Evolutionary conservation across 1,140 invertebrate genomes (phyloP), one percentile per base, ranked within the genome.

Genomic region (Apis dorsata): DNA sequence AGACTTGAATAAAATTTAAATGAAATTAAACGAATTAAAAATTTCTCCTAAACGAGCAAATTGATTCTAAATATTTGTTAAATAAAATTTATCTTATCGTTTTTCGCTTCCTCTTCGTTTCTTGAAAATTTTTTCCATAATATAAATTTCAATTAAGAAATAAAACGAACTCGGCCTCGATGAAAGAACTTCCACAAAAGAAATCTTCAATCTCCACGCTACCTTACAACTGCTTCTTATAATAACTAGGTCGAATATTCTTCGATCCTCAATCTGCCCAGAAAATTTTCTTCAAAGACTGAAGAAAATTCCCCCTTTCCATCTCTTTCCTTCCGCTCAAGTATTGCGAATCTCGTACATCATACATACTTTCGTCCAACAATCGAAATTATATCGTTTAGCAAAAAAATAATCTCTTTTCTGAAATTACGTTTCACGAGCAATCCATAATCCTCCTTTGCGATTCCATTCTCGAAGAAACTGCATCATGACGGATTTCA

Each of bases 371-470:
- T 73, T 28, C 4, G 10, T 13, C 28, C 15, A n/a, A 57, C 51
- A 53, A 55, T 17, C 13, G 12, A 24, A 15, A 28, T 7, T 13
- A 15, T n/a, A 15, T 24, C 13, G 13, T 0, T 63, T 15, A 15
- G 8, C 13, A 24, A 63, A 9, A 63, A 28, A 63, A 9, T 28
- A 28, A 63, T 63, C 24, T 17, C 9, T 24, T 63, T 2, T 49
- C 44, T 1, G n/a, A 10, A 68, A 28, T 49, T 49, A 57, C 17
- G 51, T 73, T 72, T 79, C 69, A 28, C 49, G 19, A 24, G 19
- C 13, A 53, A 57, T 76, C 19, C 57, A 74, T 75, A 59, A 81
- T 75, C 71, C 53, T 34, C n/a, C 12, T 65, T 81, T 62, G 55
- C 24, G 49, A 4, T 12, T 7, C 44, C 51, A 59, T 24, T n/a